phyloP scores from a whole-genome alignment of 2,113 vertebrate genomes.

The Oophaga pumilio region DNA sequence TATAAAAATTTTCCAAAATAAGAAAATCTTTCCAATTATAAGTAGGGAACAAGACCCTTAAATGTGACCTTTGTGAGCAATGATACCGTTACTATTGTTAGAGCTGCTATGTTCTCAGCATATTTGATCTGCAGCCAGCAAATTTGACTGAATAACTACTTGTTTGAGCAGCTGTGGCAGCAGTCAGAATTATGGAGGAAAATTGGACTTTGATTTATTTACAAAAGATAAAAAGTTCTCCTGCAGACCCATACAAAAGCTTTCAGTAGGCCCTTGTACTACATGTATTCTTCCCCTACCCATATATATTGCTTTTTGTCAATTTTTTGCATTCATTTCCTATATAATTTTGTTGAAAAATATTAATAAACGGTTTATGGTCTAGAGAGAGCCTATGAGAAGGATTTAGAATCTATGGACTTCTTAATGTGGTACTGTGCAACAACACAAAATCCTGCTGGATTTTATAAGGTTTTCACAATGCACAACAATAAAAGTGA shows the following conservation, averaged over 20 bases:
- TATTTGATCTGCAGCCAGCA: not conserved
- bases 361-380: not conserved
- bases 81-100: not conserved
- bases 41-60: not conserved
- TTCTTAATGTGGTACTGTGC: not conserved
- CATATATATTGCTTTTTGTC: not conserved
- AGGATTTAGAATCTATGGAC: not conserved
- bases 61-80: not conserved
- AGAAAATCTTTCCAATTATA: not conserved
- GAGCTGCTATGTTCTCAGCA: not conserved
- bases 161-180: slow-evolving; percentile 55
- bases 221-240: slow-evolving; percentile 33
- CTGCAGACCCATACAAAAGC: not conserved
- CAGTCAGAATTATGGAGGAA: slow-evolving; percentile 1
- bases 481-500: not conserved
- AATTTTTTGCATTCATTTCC: not conserved
- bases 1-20: too few species aligned
- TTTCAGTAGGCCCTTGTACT: not conserved
- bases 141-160: slow-evolving; percentile 4
- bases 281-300: not conserved
- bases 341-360: not conserved
- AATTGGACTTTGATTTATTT: slow-evolving; percentile 56
- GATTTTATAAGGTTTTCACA: not conserved
- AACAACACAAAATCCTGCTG: not conserved
- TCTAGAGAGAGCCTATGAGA: not conserved